Evolutionary conservation across 2,797 vertebrate genomes (phyloP), one percentile per base, ranked within the genome.

Genomic region (Lithobates sylvaticus): DNA sequence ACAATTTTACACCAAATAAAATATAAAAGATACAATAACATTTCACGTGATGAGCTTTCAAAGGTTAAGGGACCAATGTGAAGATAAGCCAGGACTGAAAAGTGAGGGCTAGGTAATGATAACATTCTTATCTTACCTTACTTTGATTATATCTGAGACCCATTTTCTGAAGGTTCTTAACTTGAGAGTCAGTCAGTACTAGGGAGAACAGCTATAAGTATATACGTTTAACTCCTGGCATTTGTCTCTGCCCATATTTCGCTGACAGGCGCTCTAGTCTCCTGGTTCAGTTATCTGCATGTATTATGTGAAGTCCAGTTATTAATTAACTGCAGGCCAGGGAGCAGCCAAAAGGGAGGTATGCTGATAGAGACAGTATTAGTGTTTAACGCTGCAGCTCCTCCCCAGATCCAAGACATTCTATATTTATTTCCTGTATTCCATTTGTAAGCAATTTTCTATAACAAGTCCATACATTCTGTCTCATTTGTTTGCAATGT

Each of bases 251-350:
- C 10, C 47, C 29, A 50, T 47, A 70, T 81, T 50, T 61, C 42
- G 29, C 32, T 78, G 84, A 23, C 21, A 44, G 34, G 73, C 29
- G 32, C 76, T 64, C 9, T 10, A 42, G 16, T 81, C 70, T 42
- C 10, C 27, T 36, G 39, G 72, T 34, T 78, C 68, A 78, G 80
- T 86, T 86, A 86, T 86, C 85, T 83, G 47, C 29, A 77, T 27
- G 68, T 39, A 34, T n/a, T 83, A 81, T 44, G 67, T 83, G 61
- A 82, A 42, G 39, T 82, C 10, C 2, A 76, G 85, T 86, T 86
- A 86, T 32, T 18, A 39, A 86, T 86, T 86, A 86, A 86, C 85
- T 83, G 32, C 27, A 47, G 15, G 7, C 32, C 9, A 29, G 34
- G 73, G 72, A 27, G 39, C 78, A 76, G 84, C 50, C 34, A 70